Base-by-base conservation (phyloP, 2,797 vertebrate genomes). In the Gallinago solitaria region DNA sequence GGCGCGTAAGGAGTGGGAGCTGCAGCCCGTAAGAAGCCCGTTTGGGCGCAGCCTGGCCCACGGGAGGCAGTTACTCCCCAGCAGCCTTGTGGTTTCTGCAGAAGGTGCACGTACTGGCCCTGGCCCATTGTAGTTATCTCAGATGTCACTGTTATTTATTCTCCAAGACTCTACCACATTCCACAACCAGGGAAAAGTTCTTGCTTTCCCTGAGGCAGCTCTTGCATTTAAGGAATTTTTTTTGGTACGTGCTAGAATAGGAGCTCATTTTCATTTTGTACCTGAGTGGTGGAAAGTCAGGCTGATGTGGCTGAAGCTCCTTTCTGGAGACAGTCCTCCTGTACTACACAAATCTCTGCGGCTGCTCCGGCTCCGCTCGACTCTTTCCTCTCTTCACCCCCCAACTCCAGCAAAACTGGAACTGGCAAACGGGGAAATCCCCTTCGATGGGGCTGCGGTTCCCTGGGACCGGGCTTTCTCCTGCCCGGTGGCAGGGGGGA, bases 221-320 rank as follows among this genome's bases (percentile, higher is more conserved):
- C 35, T 50, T 88, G 64, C 74, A 7, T 91, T 70, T 63, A 51
- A 63, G 80, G 64, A 57, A 87, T 92, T 84, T 92, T 92, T 95
- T 93, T 95, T 47, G 53, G 78, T 95, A 83, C 12, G 4, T 56
- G 54, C 90, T 90, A 41, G 89, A 95, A 87, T 54, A 95, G 90
- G 76, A 92, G 64, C 81, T 76, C 21, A 6, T 81, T 93, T 83
- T 65, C 75, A 74, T 91, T 89, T 54, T 89, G 17, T 90, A 88
- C 91, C 88, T 92, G 75, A 91, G 83, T 50, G 83, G 33, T 25
- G 77, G 64, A 68, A 83, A 43, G 61, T 13, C 65, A 47, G 32
- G 51, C 35, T 68, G 12, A 51, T 21, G 35, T 3, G 7, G 16
- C 56, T 64, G 64, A 59, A 84, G 82, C 73, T 91, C 3, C 4